Conservation (phyloP, 2,797 vertebrate genomes). For the Hylomyscus alleni region DNA sequence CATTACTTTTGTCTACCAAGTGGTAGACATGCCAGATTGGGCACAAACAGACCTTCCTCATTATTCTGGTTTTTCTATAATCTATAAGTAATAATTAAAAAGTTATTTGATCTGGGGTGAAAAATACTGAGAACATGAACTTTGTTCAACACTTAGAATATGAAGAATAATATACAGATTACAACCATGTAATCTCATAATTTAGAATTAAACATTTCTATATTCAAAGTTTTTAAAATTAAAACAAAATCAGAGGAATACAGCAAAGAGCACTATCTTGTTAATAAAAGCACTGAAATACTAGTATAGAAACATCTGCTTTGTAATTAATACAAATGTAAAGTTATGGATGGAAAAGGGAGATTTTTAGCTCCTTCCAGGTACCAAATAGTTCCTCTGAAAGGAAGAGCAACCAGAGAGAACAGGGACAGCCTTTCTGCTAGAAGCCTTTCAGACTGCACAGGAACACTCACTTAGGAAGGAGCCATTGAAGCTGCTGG, state of each 20-base stretch:
- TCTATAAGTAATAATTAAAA: neutral
- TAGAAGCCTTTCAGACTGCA: neutral
- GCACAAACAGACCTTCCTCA: neutral
- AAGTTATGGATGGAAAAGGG: neutral
- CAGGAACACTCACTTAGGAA: neutral
- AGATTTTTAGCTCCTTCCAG: neutral
- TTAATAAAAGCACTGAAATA: constrained; percentile 5
- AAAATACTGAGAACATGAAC: constrained; percentile 5
- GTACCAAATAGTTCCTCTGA: constrained; percentile 8
- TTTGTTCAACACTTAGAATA: constrained; percentile 2
- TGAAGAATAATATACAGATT: constrained; percentile 10
- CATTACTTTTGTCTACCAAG: neutral
- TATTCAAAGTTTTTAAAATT: constrained; percentile 42
- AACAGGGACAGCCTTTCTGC: neutral
- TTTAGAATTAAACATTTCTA: constrained; percentile 57
- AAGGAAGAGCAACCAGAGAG: constrained; percentile 10
- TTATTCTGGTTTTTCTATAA: neutral
- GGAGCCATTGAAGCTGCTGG: neutral
- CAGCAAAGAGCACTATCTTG: neutral
- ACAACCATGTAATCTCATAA: constrained; percentile 27
- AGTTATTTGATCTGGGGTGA: neutral
- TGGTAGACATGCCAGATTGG: neutral
- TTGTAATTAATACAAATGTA: constrained; percentile 29
- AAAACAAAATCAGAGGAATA: constrained; percentile 17
- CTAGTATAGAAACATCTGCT: neutral